These are phyloP conservation scores for Acrossocheilus wenchowensis DNA, from an alignment of 2,797 vertebrate species.

Conservation along the genomic window DNA sequence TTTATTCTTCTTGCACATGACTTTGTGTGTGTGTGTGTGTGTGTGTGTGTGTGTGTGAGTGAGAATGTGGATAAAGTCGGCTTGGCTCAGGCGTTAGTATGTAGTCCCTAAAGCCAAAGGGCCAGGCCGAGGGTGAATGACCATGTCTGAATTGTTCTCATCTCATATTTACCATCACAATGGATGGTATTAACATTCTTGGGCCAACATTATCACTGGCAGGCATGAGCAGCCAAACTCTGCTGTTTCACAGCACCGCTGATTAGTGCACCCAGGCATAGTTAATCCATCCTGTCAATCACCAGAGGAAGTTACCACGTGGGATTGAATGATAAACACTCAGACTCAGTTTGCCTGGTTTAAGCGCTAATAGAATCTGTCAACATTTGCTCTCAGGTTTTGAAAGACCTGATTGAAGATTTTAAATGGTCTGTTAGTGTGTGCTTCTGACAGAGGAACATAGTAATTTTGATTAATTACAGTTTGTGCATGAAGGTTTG, in stretches of 20 bases:
- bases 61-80: neutral
- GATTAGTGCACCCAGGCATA: slow-evolving; percentile 58
- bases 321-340: slow-evolving; percentile 46
- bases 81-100: slow-evolving; percentile 25
- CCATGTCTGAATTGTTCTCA: slow-evolving; percentile 76
- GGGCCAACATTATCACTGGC: slow-evolving; percentile 74
- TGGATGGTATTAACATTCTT: slow-evolving; percentile 84
- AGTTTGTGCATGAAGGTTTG: neutral
- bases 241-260: slow-evolving; percentile 45
- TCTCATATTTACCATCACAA: slow-evolving; percentile 88
- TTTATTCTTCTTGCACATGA: slow-evolving; percentile 20
- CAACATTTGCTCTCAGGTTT: slow-evolving; percentile 21
- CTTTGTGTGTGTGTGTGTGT: slow-evolving; percentile 67
- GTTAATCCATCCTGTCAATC: slow-evolving; percentile 49
- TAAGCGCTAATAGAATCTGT: slow-evolving; percentile 8
- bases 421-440: slow-evolving; percentile 7
- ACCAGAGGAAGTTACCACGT: slow-evolving; percentile 39
- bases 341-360: slow-evolving; percentile 5
- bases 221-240: slow-evolving; percentile 61
- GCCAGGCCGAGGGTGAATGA: slow-evolving; percentile 77
- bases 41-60: slow-evolving; percentile 53
- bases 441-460: neutral
- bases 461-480: neutral
- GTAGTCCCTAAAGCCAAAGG: slow-evolving; percentile 76
- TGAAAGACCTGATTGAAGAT: slow-evolving; percentile 36